Conservation (phyloP, 2,113 vertebrate genomes). For the Okapia johnstoni region DNA sequence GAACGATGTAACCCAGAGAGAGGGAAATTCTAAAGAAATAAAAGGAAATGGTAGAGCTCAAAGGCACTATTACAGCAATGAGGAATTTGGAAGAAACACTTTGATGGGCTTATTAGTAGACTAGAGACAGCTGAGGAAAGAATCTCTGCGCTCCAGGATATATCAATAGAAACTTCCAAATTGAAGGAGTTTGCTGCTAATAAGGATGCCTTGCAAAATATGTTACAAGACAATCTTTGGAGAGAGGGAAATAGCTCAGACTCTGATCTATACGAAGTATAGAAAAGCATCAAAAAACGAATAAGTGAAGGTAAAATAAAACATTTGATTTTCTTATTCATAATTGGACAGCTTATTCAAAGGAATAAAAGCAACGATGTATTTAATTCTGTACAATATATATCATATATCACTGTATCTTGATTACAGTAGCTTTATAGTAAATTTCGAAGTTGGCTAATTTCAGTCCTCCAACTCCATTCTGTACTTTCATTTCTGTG, state of each 20-base stretch:
- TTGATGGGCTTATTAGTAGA: neutral
- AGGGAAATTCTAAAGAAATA: neutral
- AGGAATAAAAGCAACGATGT: neutral
- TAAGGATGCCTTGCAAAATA: neutral
- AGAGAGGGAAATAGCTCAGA: neutral
- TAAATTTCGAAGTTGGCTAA: neutral
- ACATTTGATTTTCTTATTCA: neutral
- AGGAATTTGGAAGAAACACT: neutral
- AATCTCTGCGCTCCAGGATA: neutral
- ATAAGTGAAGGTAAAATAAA: neutral
- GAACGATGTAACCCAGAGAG: neutral
- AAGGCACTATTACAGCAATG: neutral
- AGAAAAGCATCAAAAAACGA: neutral
- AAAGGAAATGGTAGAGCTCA: neutral
- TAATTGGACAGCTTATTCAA: neutral
- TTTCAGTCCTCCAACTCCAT: neutral
- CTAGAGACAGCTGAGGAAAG: neutral
- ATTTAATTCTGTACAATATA: neutral
- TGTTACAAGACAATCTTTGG: neutral
- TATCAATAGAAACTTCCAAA: neutral
- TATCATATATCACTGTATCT: neutral
- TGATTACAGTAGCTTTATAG: neutral
- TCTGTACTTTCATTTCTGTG: neutral
- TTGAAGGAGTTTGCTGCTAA: neutral
- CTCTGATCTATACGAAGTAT: neutral